Evolutionary conservation across 2,797 vertebrate genomes (phyloP).

Genomic region (Scarus forsteni): DNA sequence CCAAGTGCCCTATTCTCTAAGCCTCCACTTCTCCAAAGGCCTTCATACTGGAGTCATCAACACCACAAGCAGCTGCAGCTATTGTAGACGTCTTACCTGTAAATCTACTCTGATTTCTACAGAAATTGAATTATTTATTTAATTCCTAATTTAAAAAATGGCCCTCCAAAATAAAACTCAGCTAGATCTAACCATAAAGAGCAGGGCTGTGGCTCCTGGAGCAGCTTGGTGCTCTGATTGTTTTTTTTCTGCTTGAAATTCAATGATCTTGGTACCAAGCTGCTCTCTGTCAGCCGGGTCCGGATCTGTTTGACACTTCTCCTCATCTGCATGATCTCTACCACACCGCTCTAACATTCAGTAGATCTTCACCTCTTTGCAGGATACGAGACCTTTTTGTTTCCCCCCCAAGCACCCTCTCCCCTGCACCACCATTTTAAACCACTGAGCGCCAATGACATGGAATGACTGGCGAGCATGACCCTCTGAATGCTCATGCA

Average conservation of each 20-base stretch:
- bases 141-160: background rate
- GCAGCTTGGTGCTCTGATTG: constrained; percentile 69
- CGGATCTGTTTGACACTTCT: constrained; percentile 79
- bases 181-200: constrained; percentile 43
- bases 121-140: background rate
- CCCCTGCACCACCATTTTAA: constrained; percentile 41
- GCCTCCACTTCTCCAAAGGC: constrained; percentile 50
- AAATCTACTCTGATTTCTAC: constrained; percentile 1
- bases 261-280: constrained; percentile 64
- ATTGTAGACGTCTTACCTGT: constrained; percentile 38
- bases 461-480: constrained; percentile 84
- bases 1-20: constrained; percentile 49
- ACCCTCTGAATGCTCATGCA: constrained; percentile 84
- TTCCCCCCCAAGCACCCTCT: constrained; percentile 36
- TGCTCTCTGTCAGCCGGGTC: constrained; percentile 69
- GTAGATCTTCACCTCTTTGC: constrained; percentile 64
- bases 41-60: constrained; percentile 38
- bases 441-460: constrained; percentile 64
- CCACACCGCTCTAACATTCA: constrained; percentile 67
- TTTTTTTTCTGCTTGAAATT: constrained; percentile 15
- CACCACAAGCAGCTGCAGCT: constrained; percentile 28
- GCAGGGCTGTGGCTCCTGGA: constrained; percentile 66
- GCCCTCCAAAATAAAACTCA: constrained; percentile 15
- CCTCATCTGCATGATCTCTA: constrained; percentile 80
- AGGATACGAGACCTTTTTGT: constrained; percentile 56